phyloP scores from a whole-genome alignment of 2,888 invertebrate genomes.

The Perithous albicinctus region DNA sequence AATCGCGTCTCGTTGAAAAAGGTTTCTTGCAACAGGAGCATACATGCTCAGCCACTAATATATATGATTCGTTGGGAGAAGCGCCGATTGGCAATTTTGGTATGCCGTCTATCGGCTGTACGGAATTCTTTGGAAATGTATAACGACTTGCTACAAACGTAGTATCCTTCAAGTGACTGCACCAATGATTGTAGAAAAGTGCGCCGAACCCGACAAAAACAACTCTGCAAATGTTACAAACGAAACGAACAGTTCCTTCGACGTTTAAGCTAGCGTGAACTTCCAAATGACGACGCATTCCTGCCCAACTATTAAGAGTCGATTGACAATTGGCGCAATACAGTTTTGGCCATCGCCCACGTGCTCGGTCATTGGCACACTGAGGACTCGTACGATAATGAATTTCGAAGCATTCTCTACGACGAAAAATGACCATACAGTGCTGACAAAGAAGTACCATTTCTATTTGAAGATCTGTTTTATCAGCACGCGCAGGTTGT shows the following conservation, averaged over 20 bases:
- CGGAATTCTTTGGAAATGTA: conserved; percentile 77
- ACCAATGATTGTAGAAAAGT: conserved; percentile 79
- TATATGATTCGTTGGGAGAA: conserved; percentile 70
- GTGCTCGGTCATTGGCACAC: conserved; percentile 69
- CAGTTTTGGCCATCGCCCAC: conserved; percentile 73
- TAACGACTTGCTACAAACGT: conserved; percentile 76
- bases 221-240: conserved; percentile 81
- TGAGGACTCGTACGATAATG: conserved; percentile 74
- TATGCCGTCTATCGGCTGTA: conserved; percentile 68
- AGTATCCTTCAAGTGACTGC: conserved; percentile 75
- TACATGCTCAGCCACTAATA: conserved; percentile 78
- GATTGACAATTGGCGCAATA: conserved; percentile 77
- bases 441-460: conserved; percentile 77
- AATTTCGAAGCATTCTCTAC: conserved; percentile 78
- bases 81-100: conserved; percentile 62
- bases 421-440: conserved; percentile 77
- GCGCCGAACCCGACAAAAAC: conserved; percentile 78
- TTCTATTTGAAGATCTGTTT: conserved; percentile 76
- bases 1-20: conserved; percentile 70
- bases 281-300: conserved; percentile 76
- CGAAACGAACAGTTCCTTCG: conserved; percentile 73
- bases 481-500: conserved; percentile 39
- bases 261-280: conserved; percentile 72
- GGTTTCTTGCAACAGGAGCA: conserved; percentile 76
- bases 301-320: conserved; percentile 72